A percentile compares a stretch with the other conserved stretches of the same genome.
These are phyloP conservation scores for Trichogramma dendrolimi DNA, from an alignment of 2,888 invertebrate species.

Conservation along the genomic window DNA sequence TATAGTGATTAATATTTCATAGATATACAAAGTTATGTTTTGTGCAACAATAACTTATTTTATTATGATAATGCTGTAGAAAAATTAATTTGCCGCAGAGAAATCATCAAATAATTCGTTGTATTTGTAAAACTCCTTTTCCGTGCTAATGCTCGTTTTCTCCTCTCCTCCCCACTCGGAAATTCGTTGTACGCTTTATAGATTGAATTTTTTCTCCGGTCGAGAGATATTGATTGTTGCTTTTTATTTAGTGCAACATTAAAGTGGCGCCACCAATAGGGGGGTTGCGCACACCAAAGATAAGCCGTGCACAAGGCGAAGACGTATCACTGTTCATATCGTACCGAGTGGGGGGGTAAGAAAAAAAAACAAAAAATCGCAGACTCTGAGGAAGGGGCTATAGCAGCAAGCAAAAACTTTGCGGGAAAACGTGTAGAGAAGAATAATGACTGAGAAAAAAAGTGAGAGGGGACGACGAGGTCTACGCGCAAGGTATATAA, in stretches of 20 bases:
- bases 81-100: too few relatives aligned
- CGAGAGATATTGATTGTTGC: conserved; percentile 52
- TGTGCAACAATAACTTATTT: too few relatives aligned
- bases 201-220: conserved; percentile 50
- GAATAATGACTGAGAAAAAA: too few relatives aligned
- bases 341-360: conserved; percentile 15
- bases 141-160: conserved; percentile 10
- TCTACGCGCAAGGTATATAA: too few relatives aligned
- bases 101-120: too few relatives aligned
- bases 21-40: too few relatives aligned
- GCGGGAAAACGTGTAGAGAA: too few relatives aligned
- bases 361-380: background rate
- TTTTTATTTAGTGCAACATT: conserved; percentile 52
- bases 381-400: background rate
- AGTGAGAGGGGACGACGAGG: too few relatives aligned
- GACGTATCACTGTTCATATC: background rate
- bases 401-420: too few relatives aligned
- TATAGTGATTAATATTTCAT: too few relatives aligned
- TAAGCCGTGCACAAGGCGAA: conserved; percentile 15
- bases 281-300: conserved; percentile 4
- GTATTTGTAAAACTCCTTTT: background rate
- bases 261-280: conserved; percentile 41
- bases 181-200: conserved; percentile 44
- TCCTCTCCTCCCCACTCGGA: conserved; percentile 38
- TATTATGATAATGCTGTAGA: too few relatives aligned